Conservation (phyloP, 2,888 invertebrate genomes). For the Pecten maximus region DNA sequence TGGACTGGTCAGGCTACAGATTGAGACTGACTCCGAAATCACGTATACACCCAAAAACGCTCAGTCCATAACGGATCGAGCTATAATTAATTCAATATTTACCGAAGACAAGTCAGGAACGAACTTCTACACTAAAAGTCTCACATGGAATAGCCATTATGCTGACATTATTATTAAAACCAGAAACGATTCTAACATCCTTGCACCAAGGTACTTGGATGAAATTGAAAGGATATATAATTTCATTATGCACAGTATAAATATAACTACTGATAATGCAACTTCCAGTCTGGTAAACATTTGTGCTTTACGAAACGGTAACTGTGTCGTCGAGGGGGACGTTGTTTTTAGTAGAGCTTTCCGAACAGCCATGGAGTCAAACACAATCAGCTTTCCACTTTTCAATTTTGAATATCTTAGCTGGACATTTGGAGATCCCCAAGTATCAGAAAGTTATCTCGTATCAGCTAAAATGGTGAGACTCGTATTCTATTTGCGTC, state of each 20-base stretch:
- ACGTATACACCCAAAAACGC: constrained; percentile 51
- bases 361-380: constrained; percentile 22
- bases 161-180: neutral
- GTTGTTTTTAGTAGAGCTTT: constrained; percentile 50
- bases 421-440: constrained; percentile 41
- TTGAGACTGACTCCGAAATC: constrained; percentile 47
- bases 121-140: neutral
- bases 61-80: neutral
- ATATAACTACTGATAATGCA: constrained; percentile 39
- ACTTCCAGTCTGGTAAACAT: constrained; percentile 45
- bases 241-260: neutral
- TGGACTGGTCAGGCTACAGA: constrained; percentile 45
- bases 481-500: constrained; percentile 30
- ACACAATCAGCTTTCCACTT: constrained; percentile 39
- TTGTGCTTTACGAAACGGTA: constrained; percentile 60
- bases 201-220: neutral
- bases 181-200: neutral
- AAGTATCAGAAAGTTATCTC: neutral
- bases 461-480: neutral
- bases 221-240: neutral
- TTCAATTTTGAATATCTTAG: constrained; percentile 17
- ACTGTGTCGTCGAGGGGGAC: constrained; percentile 65
- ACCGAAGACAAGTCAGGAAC: too few species aligned
- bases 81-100: neutral
- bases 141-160: neutral